Conservation (phyloP, 2,113 vertebrate genomes). For the Rafetus swinhoei region DNA sequence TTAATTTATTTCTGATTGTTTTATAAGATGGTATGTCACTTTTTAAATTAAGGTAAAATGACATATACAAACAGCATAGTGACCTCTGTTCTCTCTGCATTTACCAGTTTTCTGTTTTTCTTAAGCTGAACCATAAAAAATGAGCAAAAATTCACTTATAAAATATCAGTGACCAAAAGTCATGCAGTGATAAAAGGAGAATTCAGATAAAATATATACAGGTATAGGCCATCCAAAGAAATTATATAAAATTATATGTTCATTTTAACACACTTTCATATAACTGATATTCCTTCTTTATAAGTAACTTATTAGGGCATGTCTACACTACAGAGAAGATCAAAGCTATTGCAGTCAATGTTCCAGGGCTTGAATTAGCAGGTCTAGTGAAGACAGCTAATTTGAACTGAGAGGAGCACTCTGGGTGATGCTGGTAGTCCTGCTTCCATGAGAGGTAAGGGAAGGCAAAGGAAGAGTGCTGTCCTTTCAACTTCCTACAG, state of each 20-base stretch:
- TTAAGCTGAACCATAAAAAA: neutral
- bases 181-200: neutral
- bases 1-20: neutral
- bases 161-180: neutral
- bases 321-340: too few species aligned
- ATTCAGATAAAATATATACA: neutral
- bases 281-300: neutral
- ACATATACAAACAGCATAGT: neutral
- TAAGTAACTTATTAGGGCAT: neutral
- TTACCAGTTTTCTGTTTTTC: neutral
- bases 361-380: too few species aligned
- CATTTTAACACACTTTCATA: fast-evolving
- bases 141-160: neutral
- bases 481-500: too few species aligned
- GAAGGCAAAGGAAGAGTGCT: too few species aligned
- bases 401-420: too few species aligned
- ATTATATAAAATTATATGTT: neutral
- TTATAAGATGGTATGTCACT: neutral
- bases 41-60: neutral
- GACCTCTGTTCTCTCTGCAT: neutral
- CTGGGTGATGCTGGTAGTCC: too few species aligned
- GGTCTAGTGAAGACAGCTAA: too few species aligned
- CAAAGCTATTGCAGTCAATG: too few species aligned
- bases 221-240: neutral
- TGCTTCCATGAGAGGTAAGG: too few species aligned